A percentile compares a stretch with the other conserved stretches of the same genome.
These are phyloP conservation scores for Neosilurus mollespiculum DNA, from an alignment of 2,797 vertebrate genomes.

Conservation along the genomic window DNA sequence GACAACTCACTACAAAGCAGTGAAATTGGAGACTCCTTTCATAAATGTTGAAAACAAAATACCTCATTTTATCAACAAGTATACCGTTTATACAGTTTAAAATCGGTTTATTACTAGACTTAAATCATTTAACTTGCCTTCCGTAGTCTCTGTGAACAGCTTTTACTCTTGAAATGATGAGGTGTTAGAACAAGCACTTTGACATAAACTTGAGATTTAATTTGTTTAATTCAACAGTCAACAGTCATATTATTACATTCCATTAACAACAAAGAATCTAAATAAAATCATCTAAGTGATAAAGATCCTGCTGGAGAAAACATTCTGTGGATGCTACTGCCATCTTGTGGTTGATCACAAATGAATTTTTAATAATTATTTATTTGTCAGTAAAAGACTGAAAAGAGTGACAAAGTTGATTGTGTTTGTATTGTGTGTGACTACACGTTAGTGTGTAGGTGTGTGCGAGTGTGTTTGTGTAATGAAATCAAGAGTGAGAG, in stretches of 20 bases:
- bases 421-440: not conserved
- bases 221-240: not conserved
- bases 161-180: not conserved
- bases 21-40: not conserved
- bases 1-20: too few species aligned
- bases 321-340: slow-evolving; percentile 34
- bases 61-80: too few species aligned
- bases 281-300: not conserved
- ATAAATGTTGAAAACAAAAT: not conserved
- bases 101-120: not conserved
- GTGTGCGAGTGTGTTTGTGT: not conserved
- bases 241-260: not conserved
- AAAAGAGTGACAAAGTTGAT: not conserved
- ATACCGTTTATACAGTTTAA: too few species aligned
- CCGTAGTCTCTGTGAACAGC: not conserved
- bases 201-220: not conserved
- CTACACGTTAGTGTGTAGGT: not conserved
- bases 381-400: slow-evolving; percentile 23
- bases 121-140: not conserved
- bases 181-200: not conserved
- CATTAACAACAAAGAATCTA: not conserved
- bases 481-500: not conserved
- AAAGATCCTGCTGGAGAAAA: not conserved
- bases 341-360: slow-evolving; percentile 45
- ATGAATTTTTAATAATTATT: slow-evolving; percentile 7